Evolutionary conservation across 2,888 invertebrate genomes (phyloP), one percentile per base, ranked within the genome.

Genomic region (Hermaeophaga mercurialis): DNA sequence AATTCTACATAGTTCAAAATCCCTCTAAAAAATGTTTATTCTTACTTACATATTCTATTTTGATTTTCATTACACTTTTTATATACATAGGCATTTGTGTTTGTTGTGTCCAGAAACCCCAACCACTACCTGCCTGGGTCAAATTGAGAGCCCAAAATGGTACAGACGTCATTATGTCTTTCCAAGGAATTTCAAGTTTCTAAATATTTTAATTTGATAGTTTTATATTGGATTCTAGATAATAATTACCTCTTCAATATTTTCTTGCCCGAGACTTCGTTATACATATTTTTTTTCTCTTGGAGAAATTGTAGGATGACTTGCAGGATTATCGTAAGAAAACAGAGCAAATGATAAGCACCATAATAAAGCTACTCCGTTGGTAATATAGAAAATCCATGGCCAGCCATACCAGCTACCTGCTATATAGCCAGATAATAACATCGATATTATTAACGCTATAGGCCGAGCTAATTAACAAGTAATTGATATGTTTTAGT

Each of bases 41-140:
- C 22, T 22, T 24, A 63, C 70, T 69, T 65, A 89, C 89, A 62
- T 83, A 78, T 73, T 87, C 84, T 18, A 92, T 87, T 52, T 91
- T 81, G 65, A 86, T 89, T 47, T 82, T 79, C 1, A 92, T 80
- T 2, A 91, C 85, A 34, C 84, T 82, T 65, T 83, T 84, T 85
- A 93, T 87, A 71, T 91, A 93, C 0, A 87, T 84, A 0, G 93
- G 93, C 70, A 91, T 87, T 73, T 92, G 88, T 0, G 91, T 91
- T 1, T 91, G 80, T 14, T 93, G 78, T 22, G 90, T 91, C 88
- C 90, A 91, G 78, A 89, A 91, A 17, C 91, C 92, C 84, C 91
- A 88, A 68, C 84, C 85, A 65, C 91, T 89, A 0, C 88, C 85
- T 62, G 86, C 84, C 70, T 92, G 91, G 0, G 86, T 85, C 1